Base-by-base conservation (phyloP, 2,113 vertebrate species). In the Caloenas nicobarica region DNA sequence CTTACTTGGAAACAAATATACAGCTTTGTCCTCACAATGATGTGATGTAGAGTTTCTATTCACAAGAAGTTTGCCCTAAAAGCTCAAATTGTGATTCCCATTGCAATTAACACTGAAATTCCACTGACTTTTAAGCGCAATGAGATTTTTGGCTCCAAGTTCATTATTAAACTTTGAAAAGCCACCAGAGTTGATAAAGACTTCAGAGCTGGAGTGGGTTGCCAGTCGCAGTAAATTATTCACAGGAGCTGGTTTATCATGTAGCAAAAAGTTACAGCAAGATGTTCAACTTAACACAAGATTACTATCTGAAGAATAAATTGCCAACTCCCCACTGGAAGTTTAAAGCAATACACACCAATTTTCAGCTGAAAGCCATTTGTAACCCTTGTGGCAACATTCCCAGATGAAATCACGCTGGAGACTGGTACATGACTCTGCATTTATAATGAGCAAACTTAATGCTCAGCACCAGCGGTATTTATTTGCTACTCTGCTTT, bases 291-390 rank as follows among this genome's bases (percentile, higher is more conserved):
- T 95, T 96, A 79, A 95, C 74, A 81, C 60, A 61, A 87, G 91
- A 92, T 79, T 72, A 97, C 96, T 95, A 94, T 88, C 96, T 86
- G 84, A 91, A 94, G 92, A 95, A 97, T 96, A 86, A 93, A 95
- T 88, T 89, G 88, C 83, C n/a, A 91, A 68, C 57, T 96, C 92
- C 94, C 84, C 61, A 72, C 88, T 81, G 76, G 81, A 97, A 95
- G 64, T 85, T 95, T 96, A 95, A 91, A 95, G 94, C 64, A 89
- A 83, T 79, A 95, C 56, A 83, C 66, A 86, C 94, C 74, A 79
- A 88, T 94, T 96, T 97, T 86, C 95, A 64, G 80, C 86, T 90
- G 89, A 95, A 95, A 94, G 87, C 84, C 92, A 56, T 96, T 96
- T 92, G 79, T 95, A 96, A 89, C 91, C 73, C 85, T 93, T 71